Conservation (phyloP, 1,140 invertebrate species). For the Dendrolimus kikuchii region DNA sequence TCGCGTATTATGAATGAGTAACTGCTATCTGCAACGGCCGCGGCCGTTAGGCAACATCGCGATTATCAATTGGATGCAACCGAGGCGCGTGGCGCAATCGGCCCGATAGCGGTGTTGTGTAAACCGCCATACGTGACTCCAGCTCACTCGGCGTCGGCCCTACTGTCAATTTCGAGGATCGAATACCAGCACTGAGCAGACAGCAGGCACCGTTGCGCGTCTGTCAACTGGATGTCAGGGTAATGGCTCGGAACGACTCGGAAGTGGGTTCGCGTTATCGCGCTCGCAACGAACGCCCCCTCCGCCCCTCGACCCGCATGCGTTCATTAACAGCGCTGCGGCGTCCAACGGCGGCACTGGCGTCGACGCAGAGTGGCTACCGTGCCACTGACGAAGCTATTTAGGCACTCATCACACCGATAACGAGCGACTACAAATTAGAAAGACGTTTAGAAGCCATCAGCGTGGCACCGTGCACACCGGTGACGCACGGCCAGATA, state of each 20-base stretch:
- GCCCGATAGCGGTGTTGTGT: too few species aligned
- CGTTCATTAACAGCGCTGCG: slow-evolving; percentile 18
- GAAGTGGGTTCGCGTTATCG: slow-evolving; percentile 41
- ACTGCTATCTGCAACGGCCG: too few species aligned
- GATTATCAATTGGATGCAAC: too few species aligned
- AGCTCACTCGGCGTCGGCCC: too few species aligned
- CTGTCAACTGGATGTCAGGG: slow-evolving; percentile 24
- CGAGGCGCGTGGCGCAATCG: too few species aligned
- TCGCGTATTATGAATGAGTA: too few species aligned
- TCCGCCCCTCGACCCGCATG: slow-evolving; percentile 9
- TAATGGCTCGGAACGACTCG: slow-evolving; percentile 54
- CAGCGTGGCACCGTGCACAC: background rate
- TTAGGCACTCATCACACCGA: background rate
- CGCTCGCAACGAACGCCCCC: slow-evolving; percentile 6
- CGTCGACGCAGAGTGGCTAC: slow-evolving; percentile 1
- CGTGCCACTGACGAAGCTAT: too few species aligned
- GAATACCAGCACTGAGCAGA: background rate
- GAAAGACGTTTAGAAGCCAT: too few species aligned
- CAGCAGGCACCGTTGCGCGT: background rate
- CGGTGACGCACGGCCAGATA: background rate
- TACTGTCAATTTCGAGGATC: background rate
- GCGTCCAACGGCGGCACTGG: slow-evolving; percentile 18
- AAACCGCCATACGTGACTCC: too few species aligned
- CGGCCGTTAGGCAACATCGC: too few species aligned
- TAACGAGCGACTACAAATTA: too few species aligned